Conservation (phyloP, 1,140 invertebrate species). For the Lasaia peninsularis region DNA sequence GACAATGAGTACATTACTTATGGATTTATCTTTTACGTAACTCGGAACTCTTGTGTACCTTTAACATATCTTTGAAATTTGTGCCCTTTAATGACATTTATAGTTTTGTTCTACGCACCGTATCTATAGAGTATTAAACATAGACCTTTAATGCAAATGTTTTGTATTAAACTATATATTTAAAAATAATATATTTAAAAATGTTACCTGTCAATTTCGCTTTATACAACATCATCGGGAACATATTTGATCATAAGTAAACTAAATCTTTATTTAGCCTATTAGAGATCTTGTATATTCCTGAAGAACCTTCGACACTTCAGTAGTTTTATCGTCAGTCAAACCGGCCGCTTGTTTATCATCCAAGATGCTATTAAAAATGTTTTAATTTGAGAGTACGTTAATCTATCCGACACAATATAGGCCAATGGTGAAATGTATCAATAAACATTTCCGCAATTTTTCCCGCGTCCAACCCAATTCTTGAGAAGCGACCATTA, state of each 20-base stretch:
- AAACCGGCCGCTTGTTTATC: neutral
- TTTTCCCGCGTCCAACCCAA: slow-evolving; percentile 2
- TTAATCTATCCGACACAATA: too few species aligned
- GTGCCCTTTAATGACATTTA: neutral
- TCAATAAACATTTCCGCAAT: neutral
- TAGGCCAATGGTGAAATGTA: neutral
- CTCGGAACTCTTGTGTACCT: neutral
- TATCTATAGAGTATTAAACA: neutral
- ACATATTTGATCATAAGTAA: too few species aligned
- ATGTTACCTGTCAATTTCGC: too few species aligned
- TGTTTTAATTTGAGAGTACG: too few species aligned
- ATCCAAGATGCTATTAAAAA: neutral
- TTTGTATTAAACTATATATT: too few species aligned
- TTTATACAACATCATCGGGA: too few species aligned
- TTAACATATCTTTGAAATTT: neutral
- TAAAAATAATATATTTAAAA: too few species aligned
- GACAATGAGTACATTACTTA: neutral
- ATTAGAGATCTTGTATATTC: too few species aligned
- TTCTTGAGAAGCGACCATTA: slow-evolving; percentile 17
- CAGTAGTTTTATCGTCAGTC: neutral
- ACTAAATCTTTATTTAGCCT: too few species aligned
- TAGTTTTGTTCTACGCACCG: neutral
- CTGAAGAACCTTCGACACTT: too few species aligned
- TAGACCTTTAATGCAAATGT: too few species aligned
- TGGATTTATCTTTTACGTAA: slow-evolving; percentile 2